phyloP scores from a whole-genome alignment of 92 coral and sea anemone genomes.

The Phenganax subtilis region DNA sequence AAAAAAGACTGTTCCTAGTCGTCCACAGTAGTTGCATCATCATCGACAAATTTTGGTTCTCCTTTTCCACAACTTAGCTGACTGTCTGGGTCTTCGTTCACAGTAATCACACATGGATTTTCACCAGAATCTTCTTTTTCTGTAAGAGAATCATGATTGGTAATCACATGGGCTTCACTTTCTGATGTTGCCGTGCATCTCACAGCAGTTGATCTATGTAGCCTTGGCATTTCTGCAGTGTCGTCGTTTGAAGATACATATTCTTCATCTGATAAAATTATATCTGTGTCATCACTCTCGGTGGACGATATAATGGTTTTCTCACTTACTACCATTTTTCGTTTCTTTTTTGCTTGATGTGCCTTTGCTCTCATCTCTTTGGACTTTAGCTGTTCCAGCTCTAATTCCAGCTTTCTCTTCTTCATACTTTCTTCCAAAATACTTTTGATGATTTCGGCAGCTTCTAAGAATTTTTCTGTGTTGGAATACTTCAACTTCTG shows the following conservation, averaged over 20 bases:
- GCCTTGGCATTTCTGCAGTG: slow-evolving; percentile 4
- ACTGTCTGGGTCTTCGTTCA: neutral
- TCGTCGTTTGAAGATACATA: neutral
- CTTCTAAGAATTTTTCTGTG: slow-evolving; percentile 47
- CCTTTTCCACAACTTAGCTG: slow-evolving; percentile 1
- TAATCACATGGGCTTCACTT: neutral
- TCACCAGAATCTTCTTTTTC: slow-evolving; percentile 7
- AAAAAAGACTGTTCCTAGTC: neutral
- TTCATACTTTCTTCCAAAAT: slow-evolving; percentile 47
- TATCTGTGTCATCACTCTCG: slow-evolving; percentile 9
- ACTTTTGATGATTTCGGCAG: slow-evolving; percentile 39
- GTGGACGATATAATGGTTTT: neutral
- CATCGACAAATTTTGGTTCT: too few species aligned
- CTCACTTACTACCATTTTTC: neutral
- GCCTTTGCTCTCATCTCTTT: slow-evolving; percentile 54
- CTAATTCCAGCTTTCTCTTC: slow-evolving; percentile 24
- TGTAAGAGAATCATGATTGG: slow-evolving; percentile 8
- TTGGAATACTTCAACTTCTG: slow-evolving; percentile 22
- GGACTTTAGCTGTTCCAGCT: slow-evolving; percentile 45
- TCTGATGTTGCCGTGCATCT: neutral
- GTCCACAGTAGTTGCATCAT: slow-evolving; percentile 3
- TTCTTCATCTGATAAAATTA: neutral
- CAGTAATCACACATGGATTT: neutral
- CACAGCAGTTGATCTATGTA: neutral
- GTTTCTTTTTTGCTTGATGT: slow-evolving; percentile 32